Conservation (phyloP, 1,140 invertebrate genomes). For the Pissodes strobi region DNA sequence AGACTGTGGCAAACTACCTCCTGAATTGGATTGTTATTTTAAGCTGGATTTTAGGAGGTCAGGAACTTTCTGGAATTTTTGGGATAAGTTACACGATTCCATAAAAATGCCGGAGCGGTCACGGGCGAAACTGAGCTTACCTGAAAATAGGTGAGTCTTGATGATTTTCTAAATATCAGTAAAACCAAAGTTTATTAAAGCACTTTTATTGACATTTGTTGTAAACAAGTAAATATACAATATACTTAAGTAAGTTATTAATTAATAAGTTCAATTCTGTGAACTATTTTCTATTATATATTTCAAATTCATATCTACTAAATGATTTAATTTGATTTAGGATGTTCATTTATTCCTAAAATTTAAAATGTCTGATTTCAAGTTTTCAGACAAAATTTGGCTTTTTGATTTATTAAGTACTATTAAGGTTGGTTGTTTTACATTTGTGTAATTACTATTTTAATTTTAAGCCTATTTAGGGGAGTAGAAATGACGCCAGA, state of each 20-base stretch:
- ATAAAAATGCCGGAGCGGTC: constrained; percentile 43
- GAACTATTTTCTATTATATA: not conserved
- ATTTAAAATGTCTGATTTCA: no score
- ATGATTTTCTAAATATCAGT: no score
- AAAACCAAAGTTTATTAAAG: no score
- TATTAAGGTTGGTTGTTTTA: no score
- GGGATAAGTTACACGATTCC: constrained; percentile 63
- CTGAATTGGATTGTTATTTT: constrained; percentile 61
- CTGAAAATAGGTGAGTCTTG: constrained; percentile 26
- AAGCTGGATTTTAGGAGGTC: constrained; percentile 62
- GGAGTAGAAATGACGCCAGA: not conserved
- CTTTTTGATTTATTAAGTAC: not conserved
- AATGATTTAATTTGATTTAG: no score
- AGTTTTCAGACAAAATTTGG: not conserved
- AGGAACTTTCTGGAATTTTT: constrained; percentile 64
- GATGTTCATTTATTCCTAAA: no score
- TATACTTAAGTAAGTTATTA: no score
- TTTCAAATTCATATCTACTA: no score
- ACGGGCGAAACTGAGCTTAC: constrained; percentile 18
- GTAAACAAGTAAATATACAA: no score
- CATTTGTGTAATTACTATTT: not conserved
- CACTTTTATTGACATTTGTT: no score
- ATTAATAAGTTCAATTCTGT: no score
- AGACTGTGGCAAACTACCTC: constrained; percentile 60
- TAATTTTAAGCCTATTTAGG: not conserved